Base-by-base conservation (phyloP, 2,113 vertebrate genomes). In the Sminthopsis crassicaudata region DNA sequence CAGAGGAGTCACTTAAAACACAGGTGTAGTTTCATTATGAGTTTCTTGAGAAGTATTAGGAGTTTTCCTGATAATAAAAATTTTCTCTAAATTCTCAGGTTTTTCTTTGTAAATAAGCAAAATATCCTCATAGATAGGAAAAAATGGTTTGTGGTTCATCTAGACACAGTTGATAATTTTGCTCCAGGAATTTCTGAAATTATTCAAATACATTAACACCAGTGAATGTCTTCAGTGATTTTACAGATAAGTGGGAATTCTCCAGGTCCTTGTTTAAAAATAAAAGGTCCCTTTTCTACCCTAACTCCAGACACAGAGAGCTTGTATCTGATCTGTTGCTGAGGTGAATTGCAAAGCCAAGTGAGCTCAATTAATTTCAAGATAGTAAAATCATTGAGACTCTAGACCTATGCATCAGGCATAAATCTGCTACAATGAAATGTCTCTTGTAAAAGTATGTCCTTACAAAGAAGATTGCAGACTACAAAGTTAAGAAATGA, bases 131-230 rank as follows among this genome's bases (percentile, higher is more conserved):
- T 84, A 27, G 46, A 51, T 91, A 90, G 46, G 90, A n/a, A 67
- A 8, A 60, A 60, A 30, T 11, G 42, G 1, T 16, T 55, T 53
- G 5, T 90, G 51, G 91, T 19, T 95, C 55, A 76, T 91, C 57
- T 16, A 48, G 91, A 51, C n/a, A 94, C 91, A 53, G 51, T 22
- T 91, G 90, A 51, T 36, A 48, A 54, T 1, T 51, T 42, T 60
- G 24, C 16, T 95, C 91, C 92, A 67, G 91, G 95, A 95, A 57
- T 90, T 95, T 92, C 22, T 92, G 67, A 53, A 96, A 54, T 42
- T n/a, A 23, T 94, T 60, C 50, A 89, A 92, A 50, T 8, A 88
- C 2, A 46, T 46, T 27, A 91, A 95, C 30, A 52, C 55, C 2
- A 6, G 92, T n/a, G 91, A 84, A 60, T 3, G 6, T 50, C 94